Evolutionary conservation across 2,888 invertebrate species (phyloP), one percentile per base, ranked within the genome.

Genomic region (Mycalesis mineus): DNA sequence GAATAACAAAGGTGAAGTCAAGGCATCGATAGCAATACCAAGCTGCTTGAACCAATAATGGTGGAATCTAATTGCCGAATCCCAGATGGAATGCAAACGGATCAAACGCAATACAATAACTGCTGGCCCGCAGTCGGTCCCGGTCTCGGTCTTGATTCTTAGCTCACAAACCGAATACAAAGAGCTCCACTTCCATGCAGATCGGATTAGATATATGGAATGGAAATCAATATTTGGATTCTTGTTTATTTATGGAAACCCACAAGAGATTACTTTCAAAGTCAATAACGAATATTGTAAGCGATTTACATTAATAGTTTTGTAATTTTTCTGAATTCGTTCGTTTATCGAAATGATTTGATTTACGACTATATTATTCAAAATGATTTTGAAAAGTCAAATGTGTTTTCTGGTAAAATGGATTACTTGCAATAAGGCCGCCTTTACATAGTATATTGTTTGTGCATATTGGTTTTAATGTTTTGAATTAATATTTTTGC

Each of bases 31-130:
- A 49, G 37, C 49, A 49, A 49, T 49, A 22, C 8, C 36, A 22
- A 28, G 37, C 2, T 15, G 28, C 49, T 61, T 41, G 49, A 45
- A 58, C 52, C 55, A 66, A 68, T 63, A 65, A 64, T 60, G 44
- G 50, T 44, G 36, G 53, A 50, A 22, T 66, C 63, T 66, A 66
- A 66, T 68, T 65, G 65, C 56, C 47, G 52, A 60, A 54, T 61
- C 60, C 50, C 61, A 44, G 44, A 55, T 49, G 60, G 59, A 65
- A 65, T 60, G 62, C 60, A 64, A 67, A 64, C 62, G 45, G 65
- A 58, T 62, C 57, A 59, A 62, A 62, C 50, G 41, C 51, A 57
- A 58, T 42, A 56, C 56, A 56, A 56, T 45, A 57, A 51, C 51
- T 36, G 44, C 37, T 37, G 14, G 44, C n/a, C 15, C 11, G 33